Conservation (phyloP, 2,888 invertebrate species). For the Hypsopygia costalis region DNA sequence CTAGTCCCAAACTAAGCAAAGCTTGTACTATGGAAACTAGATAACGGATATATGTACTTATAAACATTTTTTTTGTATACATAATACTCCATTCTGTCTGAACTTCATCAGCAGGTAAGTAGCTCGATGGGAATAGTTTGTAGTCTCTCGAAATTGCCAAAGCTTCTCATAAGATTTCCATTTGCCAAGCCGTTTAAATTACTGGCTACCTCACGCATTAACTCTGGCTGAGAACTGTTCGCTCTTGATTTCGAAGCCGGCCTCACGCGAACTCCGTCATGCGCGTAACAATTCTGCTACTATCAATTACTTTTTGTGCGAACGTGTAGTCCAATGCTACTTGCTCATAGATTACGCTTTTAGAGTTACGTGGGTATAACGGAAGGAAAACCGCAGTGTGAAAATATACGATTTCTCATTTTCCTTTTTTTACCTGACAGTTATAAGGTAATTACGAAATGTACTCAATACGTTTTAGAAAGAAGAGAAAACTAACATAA, state of each 20-base stretch:
- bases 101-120: too few relatives aligned
- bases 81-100: too few relatives aligned
- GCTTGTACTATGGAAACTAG: too few relatives aligned
- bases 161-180: too few relatives aligned
- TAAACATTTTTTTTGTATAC: too few relatives aligned
- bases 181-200: neutral
- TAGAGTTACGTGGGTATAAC: constrained; percentile 8
- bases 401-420: neutral
- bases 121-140: too few relatives aligned
- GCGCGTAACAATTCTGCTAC: constrained; percentile 24
- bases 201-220: neutral
- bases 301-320: constrained; percentile 24
- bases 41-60: too few relatives aligned
- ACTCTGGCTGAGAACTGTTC: constrained; percentile 4
- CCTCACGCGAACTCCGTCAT: constrained; percentile 20
- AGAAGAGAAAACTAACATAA: too few relatives aligned
- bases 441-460: too few relatives aligned
- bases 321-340: neutral
- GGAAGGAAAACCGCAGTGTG: neutral
- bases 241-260: constrained; percentile 7
- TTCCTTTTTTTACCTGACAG: neutral
- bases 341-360: constrained; percentile 11
- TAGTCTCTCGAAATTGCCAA: too few relatives aligned
- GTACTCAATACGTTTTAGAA: too few relatives aligned
- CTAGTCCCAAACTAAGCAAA: too few relatives aligned